Percentiles rank a stretch among this genome's conserved stretches.
phyloP scores from a whole-genome alignment of 2,888 invertebrate species.

The Pristionchus japonicus region DNA sequence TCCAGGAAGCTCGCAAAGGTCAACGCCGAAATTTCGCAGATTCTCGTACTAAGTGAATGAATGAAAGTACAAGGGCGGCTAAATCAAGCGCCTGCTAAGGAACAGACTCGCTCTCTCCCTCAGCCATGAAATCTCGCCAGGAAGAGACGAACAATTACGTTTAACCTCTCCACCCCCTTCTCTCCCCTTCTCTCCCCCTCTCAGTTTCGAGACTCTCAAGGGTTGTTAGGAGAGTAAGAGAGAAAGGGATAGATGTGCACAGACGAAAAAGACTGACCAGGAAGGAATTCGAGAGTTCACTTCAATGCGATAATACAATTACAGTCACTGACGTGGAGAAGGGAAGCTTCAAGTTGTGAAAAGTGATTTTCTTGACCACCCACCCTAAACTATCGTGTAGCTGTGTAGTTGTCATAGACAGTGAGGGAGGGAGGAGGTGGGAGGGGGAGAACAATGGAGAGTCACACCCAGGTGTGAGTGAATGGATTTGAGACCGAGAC shows the following conservation, averaged over 20 bases:
- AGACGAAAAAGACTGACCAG: slow-evolving; percentile 23
- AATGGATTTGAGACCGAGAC: neutral
- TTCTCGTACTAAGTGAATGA: slow-evolving; percentile 5
- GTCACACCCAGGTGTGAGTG: neutral
- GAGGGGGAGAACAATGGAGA: neutral
- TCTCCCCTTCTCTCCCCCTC: neutral
- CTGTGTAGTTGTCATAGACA: neutral
- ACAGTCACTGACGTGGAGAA: neutral
- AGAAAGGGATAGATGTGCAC: neutral
- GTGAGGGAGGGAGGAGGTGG: neutral
- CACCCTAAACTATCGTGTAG: neutral
- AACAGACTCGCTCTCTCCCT: neutral
- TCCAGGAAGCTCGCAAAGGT: neutral
- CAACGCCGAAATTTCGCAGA: neutral
- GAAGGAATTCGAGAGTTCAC: neutral
- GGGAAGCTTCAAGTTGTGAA: neutral
- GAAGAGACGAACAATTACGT: slow-evolving; percentile 26
- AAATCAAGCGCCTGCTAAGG: neutral
- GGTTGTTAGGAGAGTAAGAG: slow-evolving; percentile 9
- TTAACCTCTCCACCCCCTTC: slow-evolving; percentile 39
- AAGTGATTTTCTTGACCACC: neutral
- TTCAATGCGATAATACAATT: neutral
- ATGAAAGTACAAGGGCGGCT: slow-evolving; percentile 15
- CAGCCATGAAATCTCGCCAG: neutral
- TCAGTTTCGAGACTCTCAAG: slow-evolving; percentile 20